Evolutionary conservation across 2,797 vertebrate species (phyloP), one percentile per base, ranked within the genome.

Genomic region (Poeciliopsis presidionis): DNA sequence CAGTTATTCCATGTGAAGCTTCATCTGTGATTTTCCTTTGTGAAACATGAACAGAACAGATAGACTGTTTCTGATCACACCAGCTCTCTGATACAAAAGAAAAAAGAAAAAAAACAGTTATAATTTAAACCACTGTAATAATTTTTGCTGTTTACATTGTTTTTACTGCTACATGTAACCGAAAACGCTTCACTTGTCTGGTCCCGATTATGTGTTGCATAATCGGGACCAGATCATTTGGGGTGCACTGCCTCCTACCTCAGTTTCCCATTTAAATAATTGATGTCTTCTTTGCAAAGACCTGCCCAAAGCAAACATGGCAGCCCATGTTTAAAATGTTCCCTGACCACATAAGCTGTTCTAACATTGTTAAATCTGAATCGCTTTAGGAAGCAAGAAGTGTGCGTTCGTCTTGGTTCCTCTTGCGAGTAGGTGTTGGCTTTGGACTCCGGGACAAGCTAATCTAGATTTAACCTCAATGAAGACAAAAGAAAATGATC

Each of bases 211-310:
- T 39, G 33, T 39, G 33, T 39, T 65, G 22, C n/a, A n/a, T n/a
- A n/a, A n/a, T n/a, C n/a, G n/a, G n/a, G n/a, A n/a, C n/a, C n/a
- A 65, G 61, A 20, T 65, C 7, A 65, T 65, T 65, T 65, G 61
- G 9, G 33, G 61, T 22, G 59, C 59, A 36, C 30, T 20, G 59
- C 9, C 39, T 13, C 22, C 36, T 41, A 41, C 22, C 65, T 43
- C 65, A 5, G 43, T n/a, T 69, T 69, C 65, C 16, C 65, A 69
- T 69, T 25, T n/a, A 43, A 43, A 69, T 25, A 41, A 25, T n/a
- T 25, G 65, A 13, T 41, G 20, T 22, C 9, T 41, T 69, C 20
- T 65, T 30, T 69, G 39, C 6, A 5, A 25, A 69, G 22, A 43
- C 39, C 39, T 2, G 2, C 39, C 36, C 65, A 69, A 6, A 25